Evolutionary conservation across 2,797 vertebrate species (phyloP).

Genomic region (Poeciliopsis turneri): DNA sequence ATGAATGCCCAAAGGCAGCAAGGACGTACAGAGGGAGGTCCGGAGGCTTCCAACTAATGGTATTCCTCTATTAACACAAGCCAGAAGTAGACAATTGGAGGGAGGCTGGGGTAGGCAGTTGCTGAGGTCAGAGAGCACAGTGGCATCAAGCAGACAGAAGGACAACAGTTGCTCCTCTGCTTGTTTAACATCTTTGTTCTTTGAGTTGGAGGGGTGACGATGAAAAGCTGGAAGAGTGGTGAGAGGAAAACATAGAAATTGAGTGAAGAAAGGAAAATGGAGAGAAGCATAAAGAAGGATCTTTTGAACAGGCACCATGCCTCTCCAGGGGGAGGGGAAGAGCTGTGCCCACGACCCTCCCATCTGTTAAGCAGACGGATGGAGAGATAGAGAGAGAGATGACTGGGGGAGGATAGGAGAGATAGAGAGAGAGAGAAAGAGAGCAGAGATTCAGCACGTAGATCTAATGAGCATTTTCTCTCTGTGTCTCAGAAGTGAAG

Average conservation of each 20-base stretch:
- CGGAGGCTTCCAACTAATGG: constrained; percentile 20
- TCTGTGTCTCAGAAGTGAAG: constrained; percentile 76
- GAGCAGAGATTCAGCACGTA: constrained; percentile 76
- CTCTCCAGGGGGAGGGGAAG: constrained; percentile 79
- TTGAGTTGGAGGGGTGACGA: constrained; percentile 56
- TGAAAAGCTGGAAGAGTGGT: constrained; percentile 39
- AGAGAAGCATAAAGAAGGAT: constrained; percentile 76
- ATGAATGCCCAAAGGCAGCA: background rate
- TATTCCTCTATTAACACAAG: constrained; percentile 39
- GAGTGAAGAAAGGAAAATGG: constrained; percentile 56
- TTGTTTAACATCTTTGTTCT: constrained; percentile 50
- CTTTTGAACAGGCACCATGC: constrained; percentile 80
- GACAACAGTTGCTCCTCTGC: constrained; percentile 45
- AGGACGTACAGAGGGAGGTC: background rate
- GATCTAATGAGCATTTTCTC: constrained; percentile 80
- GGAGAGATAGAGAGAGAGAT: constrained; percentile 51
- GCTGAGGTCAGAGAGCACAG: constrained; percentile 51
- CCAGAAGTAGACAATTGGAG: constrained; percentile 36
- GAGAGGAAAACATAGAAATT: constrained; percentile 43
- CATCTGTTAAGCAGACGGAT: constrained; percentile 83
- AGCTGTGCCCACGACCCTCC: constrained; percentile 79
- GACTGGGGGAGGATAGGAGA: no score
- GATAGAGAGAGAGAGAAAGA: constrained; percentile 68
- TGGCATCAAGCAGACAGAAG: constrained; percentile 52
- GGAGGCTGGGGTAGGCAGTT: constrained; percentile 24